These are phyloP conservation scores for Tipula helvola DNA, from an alignment of 2,888 invertebrate species.

Conservation along the genomic window DNA sequence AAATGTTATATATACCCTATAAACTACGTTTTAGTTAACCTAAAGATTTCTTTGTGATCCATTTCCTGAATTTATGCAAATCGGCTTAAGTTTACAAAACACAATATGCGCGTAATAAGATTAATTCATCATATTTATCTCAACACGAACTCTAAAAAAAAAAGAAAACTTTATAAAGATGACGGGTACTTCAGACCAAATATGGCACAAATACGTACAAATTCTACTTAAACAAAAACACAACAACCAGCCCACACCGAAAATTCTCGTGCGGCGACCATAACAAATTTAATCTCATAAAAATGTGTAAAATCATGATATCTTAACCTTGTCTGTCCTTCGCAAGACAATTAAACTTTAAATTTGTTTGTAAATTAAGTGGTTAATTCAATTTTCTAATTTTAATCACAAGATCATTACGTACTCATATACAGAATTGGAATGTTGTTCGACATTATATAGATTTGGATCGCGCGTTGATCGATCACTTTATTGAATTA, in stretches of 20 bases:
- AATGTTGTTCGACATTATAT: neutral
- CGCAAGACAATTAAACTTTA: neutral
- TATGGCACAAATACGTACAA: neutral
- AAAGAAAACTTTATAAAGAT: neutral
- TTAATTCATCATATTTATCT: neutral
- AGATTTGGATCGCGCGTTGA: neutral
- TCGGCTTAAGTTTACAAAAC: no score
- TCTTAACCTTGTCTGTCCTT: neutral
- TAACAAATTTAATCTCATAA: neutral
- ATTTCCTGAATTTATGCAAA: no score
- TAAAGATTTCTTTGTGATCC: no score
- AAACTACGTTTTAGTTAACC: no score
- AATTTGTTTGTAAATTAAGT: neutral
- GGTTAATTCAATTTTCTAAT: neutral
- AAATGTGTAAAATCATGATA: neutral
- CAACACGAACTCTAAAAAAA: neutral
- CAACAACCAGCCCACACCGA: neutral
- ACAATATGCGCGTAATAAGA: neutral
- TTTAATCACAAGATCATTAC: neutral
- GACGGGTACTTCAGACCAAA: neutral
- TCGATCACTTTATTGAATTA: neutral
- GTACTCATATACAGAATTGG: neutral
- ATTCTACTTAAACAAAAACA: neutral
- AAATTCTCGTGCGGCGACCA: neutral
- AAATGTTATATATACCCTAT: no score